Conservation (phyloP, 2,797 vertebrate genomes). For the Smutsia gigantea region DNA sequence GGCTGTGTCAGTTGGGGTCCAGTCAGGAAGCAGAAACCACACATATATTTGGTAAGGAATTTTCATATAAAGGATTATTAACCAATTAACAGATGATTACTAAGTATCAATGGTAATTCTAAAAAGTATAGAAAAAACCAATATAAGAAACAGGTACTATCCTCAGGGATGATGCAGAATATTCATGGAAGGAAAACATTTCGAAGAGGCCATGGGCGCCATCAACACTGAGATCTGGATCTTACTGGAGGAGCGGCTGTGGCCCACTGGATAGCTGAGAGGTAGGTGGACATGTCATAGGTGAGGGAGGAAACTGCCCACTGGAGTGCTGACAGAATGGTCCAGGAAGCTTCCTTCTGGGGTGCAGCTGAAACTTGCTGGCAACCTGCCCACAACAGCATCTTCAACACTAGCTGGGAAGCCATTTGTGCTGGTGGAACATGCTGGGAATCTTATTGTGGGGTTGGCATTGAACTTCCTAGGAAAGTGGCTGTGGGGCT, state of each 20-base stretch:
- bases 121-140: not conserved
- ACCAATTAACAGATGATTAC: not conserved
- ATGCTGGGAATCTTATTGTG: not conserved
- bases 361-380: not conserved
- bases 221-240: not conserved
- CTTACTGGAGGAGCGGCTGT: not conserved
- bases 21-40: not conserved
- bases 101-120: not conserved
- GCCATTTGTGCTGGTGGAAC: not conserved
- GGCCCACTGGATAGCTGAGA: not conserved
- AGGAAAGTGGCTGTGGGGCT: not conserved
- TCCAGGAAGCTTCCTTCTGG: not conserved
- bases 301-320: not conserved
- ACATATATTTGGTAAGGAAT: conserved; percentile 22
- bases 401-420: not conserved
- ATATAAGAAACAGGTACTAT: not conserved
- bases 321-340: not conserved
- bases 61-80: not conserved
- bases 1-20: not conserved
- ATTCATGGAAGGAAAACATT: not conserved
- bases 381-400: not conserved
- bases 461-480: not conserved
- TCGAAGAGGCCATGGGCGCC: not conserved
- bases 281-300: not conserved
- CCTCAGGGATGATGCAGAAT: not conserved